These are phyloP conservation scores for Nowickia ferox DNA, from an alignment of 2,888 invertebrate genomes.

Conservation along the genomic window DNA sequence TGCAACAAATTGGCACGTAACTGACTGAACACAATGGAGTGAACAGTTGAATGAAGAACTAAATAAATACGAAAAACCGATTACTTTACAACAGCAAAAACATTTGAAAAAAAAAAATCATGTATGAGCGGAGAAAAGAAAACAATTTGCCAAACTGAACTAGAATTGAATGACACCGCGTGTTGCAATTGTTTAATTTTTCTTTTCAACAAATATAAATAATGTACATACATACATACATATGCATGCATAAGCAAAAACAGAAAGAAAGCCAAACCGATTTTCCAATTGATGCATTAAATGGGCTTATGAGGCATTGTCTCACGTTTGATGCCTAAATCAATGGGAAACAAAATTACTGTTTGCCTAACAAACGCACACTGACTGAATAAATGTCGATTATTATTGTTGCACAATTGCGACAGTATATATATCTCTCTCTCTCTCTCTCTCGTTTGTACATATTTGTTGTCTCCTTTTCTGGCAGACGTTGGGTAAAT, in stretches of 20 bases:
- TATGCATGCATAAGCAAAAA: no score
- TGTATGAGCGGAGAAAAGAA: neutral
- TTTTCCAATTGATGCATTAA: conserved; percentile 65
- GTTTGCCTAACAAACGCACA: conserved; percentile 19
- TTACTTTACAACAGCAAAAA: conserved; percentile 37
- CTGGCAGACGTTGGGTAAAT: conserved; percentile 43
- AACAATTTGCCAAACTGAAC: conserved; percentile 1
- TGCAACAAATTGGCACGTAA: conserved; percentile 68
- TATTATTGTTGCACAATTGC: conserved; percentile 51
- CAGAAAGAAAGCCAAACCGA: conserved; percentile 32
- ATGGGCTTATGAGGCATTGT: conserved; percentile 56
- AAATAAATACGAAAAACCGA: conserved; percentile 39
- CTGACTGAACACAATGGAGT: conserved; percentile 47
- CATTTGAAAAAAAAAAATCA: neutral
- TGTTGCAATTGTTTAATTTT: conserved; percentile 40
- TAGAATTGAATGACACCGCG: conserved; percentile 41
- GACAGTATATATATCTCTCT: neutral
- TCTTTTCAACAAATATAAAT: neutral
- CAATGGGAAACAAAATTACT: conserved; percentile 32
- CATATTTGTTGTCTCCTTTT: conserved; percentile 28
- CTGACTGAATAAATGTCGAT: conserved; percentile 18
- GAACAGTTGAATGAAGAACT: conserved; percentile 29
- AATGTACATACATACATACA: no score
- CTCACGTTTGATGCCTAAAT: conserved; percentile 65
- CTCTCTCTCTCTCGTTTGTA: no score